Percentiles rank a stretch among this genome's conserved stretches.
Evolutionary conservation across 2,888 invertebrate genomes (phyloP).

Genomic region (Idaea aversata): DNA sequence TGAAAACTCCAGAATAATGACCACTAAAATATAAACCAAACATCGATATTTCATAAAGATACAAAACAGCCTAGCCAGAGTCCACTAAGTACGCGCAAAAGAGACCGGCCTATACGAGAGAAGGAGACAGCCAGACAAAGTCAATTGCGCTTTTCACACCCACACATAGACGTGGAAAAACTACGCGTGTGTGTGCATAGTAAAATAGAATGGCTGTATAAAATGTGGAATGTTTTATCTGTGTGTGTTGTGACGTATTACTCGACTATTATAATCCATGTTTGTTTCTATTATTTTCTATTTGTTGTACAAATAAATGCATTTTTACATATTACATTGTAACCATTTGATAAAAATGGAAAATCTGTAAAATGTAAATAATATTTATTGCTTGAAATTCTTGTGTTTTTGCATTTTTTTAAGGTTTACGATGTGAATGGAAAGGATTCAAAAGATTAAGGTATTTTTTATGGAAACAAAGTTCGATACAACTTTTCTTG

Average conservation of each 20-base stretch:
- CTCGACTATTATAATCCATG: not conserved
- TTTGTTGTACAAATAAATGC: not conserved
- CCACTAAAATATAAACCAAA: constrained; percentile 48
- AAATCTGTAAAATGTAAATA: not conserved
- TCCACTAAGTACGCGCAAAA: constrained; percentile 28
- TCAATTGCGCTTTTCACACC: constrained; percentile 30
- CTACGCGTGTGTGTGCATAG: constrained; percentile 38
- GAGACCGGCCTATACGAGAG: constrained; percentile 34
- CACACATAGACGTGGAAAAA: constrained; percentile 32
- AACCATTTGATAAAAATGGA: not conserved
- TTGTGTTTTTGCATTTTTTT: too few species aligned
- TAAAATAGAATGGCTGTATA: constrained; percentile 26
- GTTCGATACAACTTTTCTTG: too few species aligned
- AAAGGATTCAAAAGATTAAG: too few species aligned
- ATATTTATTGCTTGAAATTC: not conserved
- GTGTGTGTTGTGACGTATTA: not conserved
- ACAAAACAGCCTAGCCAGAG: not conserved
- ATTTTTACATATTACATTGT: not conserved
- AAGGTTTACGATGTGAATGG: too few species aligned
- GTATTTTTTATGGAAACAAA: too few species aligned
- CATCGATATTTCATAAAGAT: constrained; percentile 1
- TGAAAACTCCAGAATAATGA: constrained; percentile 62
- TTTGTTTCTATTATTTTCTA: not conserved
- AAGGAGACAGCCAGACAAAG: constrained; percentile 32
- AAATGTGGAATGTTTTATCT: constrained; percentile 23